These are phyloP conservation scores for Timandra comae DNA, from an alignment of 2,888 invertebrate genomes.

Conservation along the genomic window DNA sequence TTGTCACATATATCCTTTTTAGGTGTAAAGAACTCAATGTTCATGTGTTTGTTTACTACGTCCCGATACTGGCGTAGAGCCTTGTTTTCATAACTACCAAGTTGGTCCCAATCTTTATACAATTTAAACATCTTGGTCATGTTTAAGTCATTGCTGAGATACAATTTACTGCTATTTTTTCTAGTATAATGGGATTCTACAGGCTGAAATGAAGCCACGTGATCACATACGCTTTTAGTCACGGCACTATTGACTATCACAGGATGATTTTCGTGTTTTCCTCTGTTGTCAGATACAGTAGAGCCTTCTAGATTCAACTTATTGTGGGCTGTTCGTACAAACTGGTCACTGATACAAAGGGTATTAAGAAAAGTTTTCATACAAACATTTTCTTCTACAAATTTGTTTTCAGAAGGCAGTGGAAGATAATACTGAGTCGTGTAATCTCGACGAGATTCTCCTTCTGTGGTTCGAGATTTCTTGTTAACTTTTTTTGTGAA, in stretches of 20 bases:
- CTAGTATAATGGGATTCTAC: constrained; percentile 13
- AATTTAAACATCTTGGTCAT: constrained; percentile 13
- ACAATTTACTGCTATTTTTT: constrained; percentile 12
- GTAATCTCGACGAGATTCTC: neutral
- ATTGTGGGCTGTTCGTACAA: constrained; percentile 10
- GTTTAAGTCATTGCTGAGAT: constrained; percentile 8
- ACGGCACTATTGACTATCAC: constrained; percentile 4
- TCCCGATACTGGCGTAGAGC: constrained; percentile 12
- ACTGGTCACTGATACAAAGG: constrained; percentile 1
- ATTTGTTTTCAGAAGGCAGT: neutral
- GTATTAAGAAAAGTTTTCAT: neutral
- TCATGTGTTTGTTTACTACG: constrained; percentile 8
- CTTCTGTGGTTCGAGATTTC: neutral
- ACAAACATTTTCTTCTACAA: neutral
- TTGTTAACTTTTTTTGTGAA: neutral
- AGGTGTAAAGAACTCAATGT: constrained; percentile 3
- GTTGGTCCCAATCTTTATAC: constrained; percentile 14
- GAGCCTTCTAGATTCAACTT: constrained; percentile 8
- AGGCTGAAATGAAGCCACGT: constrained; percentile 9
- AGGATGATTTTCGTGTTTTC: constrained; percentile 12
- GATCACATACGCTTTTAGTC: constrained; percentile 10
- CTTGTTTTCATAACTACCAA: constrained; percentile 7
- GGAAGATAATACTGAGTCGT: neutral
- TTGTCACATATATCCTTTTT: constrained; percentile 3
- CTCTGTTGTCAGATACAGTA: constrained; percentile 9